Percentiles rank a stretch among this genome's conserved stretches.
Conservation (phyloP, 1,140 invertebrate species). For the Drosophila arawakana region DNA sequence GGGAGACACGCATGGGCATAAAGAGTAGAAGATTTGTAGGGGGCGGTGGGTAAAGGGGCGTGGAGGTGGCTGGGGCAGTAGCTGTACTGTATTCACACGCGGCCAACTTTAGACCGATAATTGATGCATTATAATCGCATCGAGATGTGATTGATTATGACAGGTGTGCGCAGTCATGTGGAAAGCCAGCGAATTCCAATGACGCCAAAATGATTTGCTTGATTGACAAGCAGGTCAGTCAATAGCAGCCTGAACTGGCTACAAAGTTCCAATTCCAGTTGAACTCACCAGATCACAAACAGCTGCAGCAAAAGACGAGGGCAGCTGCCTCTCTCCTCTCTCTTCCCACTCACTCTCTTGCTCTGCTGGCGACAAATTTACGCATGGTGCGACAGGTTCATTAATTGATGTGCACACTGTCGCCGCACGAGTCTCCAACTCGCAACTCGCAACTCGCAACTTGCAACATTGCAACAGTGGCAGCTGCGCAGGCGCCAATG, state of each 20-base stretch:
- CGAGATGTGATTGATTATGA: constrained; percentile 74
- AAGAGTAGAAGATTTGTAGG: background rate
- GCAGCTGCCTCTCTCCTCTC: constrained; percentile 10
- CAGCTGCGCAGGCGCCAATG: constrained; percentile 53
- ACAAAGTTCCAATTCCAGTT: constrained; percentile 10
- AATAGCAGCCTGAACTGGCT: background rate
- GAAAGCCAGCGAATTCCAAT: constrained; percentile 65
- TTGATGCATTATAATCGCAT: constrained; percentile 76
- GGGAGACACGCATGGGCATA: no score
- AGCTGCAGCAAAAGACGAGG: constrained; percentile 34
- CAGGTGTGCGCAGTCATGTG: constrained; percentile 75
- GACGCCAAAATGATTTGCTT: constrained; percentile 71
- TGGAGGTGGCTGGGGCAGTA: constrained; percentile 13
- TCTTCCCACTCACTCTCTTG: background rate
- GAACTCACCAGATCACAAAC: constrained; percentile 20
- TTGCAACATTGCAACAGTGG: constrained; percentile 8
- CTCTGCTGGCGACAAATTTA: constrained; percentile 72
- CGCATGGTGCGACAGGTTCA: constrained; percentile 74
- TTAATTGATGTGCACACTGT: constrained; percentile 78
- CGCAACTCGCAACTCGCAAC: constrained; percentile 4
- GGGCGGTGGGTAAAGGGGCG: background rate
- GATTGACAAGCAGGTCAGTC: constrained; percentile 75
- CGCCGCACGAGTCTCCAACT: constrained; percentile 50
- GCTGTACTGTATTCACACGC: constrained; percentile 62
- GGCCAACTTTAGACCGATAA: constrained; percentile 60